Percentiles rank a stretch among this genome's conserved stretches.
phyloP scores from a whole-genome alignment of 92 coral and sea anemone genomes.

The Bergia sp. region DNA sequence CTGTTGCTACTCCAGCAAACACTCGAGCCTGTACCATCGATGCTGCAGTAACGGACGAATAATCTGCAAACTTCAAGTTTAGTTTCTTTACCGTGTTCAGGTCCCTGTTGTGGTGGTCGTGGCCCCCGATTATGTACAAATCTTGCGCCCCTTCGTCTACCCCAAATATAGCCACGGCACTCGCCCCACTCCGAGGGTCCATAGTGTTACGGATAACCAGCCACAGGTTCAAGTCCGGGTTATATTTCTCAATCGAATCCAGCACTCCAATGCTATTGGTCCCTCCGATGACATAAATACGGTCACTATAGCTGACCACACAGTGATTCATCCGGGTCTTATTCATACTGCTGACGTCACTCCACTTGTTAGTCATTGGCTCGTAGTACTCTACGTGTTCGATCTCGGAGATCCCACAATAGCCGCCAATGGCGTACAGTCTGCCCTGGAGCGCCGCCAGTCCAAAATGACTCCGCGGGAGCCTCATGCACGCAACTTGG shows the following conservation, averaged over 20 bases:
- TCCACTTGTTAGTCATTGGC: conserved; percentile 97
- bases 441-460: conserved; percentile 87
- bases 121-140: conserved; percentile 93
- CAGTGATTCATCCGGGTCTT: conserved; percentile 97
- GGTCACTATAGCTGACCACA: conserved; percentile 78
- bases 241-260: conserved; percentile 95
- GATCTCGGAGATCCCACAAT: conserved; percentile 95
- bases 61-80: conserved; percentile 89
- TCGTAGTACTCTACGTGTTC: conserved; percentile 96
- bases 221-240: conserved; percentile 95
- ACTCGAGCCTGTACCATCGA: conserved; percentile 72
- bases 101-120: conserved; percentile 82
- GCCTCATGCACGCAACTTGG: conserved; percentile 90
- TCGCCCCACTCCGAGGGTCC: conserved; percentile 93
- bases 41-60: conserved; percentile 76
- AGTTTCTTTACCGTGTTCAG: conserved; percentile 81
- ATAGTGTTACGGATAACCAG: conserved; percentile 91
- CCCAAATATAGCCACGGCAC: conserved; percentile 77
- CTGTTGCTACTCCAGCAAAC: conserved; percentile 84
- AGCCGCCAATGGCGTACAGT: conserved; percentile 90
- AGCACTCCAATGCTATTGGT: conserved; percentile 85
- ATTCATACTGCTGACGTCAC: conserved; percentile 90
- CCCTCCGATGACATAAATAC: conserved; percentile 94
- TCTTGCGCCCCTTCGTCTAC: conserved; percentile 83
- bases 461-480: conserved; percentile 95